phyloP scores from a whole-genome alignment of 23 tunicate genomes.

The Styela plicata region DNA sequence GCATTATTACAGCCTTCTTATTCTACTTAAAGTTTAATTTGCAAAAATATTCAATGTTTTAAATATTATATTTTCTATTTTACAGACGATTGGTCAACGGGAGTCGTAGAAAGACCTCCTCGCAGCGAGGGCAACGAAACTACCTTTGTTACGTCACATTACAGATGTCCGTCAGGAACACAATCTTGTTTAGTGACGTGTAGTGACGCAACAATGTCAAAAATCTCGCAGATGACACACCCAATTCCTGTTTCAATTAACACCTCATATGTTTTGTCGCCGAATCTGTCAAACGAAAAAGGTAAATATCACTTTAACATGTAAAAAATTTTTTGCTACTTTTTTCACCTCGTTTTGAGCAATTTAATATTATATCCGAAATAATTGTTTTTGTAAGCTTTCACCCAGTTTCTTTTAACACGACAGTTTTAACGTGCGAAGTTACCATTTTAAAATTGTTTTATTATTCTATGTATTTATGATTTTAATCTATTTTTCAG shows the following conservation, averaged over 20 bases:
- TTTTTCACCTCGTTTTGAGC: no score
- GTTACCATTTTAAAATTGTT: no score
- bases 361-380: no score
- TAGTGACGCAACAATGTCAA: slow-evolving; percentile 65
- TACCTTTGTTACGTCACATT: slow-evolving; percentile 14
- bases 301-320: not conserved
- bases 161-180: slow-evolving; percentile 43
- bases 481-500: not conserved
- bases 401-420: no score
- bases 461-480: not conserved
- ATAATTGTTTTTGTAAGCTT: no score
- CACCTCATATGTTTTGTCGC: slow-evolving; percentile 59
- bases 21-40: no score
- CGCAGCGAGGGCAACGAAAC: slow-evolving; percentile 31
- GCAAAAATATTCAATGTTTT: no score
- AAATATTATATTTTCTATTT: not conserved
- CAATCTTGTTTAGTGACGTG: slow-evolving; percentile 73
- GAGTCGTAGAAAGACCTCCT: slow-evolving; percentile 23
- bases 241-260: slow-evolving; percentile 78
- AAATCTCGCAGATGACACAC: slow-evolving; percentile 71
- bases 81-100: slow-evolving; percentile 32
- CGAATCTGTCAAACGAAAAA: slow-evolving; percentile 25
- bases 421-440: no score
- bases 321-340: slow-evolving; percentile 6
- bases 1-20: no score